A percentile compares a stretch with the other conserved stretches of the same genome.
Evolutionary conservation across 2,888 invertebrate genomes (phyloP).

Genomic region (Eurytoma adleriae): DNA sequence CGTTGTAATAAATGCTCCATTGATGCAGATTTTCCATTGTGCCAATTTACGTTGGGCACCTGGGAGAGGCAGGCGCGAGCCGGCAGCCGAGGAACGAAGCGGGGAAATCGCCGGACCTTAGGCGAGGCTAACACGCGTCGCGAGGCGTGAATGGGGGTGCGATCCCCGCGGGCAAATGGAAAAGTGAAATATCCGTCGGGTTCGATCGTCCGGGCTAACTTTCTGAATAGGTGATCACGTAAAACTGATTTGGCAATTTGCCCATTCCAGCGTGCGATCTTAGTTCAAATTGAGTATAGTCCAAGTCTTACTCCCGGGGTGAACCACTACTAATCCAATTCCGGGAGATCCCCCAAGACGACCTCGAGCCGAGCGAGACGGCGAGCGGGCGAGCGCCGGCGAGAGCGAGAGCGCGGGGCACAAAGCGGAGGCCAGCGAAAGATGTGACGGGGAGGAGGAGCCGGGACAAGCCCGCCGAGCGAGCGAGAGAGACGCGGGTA

Average conservation of each 20-base stretch:
- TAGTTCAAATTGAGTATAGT: slow-evolving; percentile 76
- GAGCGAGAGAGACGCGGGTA: slow-evolving; percentile 62
- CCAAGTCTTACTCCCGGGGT: slow-evolving; percentile 72
- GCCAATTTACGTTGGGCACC: too few species aligned
- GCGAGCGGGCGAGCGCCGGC: slow-evolving; percentile 41
- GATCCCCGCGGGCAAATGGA: slow-evolving; percentile 4
- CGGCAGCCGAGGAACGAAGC: too few species aligned
- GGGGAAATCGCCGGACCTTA: too few species aligned
- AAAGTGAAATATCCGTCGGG: slow-evolving; percentile 61
- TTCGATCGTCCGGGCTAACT: slow-evolving; percentile 71
- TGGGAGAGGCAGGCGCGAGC: too few species aligned
- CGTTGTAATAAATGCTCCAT: not conserved
- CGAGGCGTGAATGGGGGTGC: too few species aligned
- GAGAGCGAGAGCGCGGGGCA: slow-evolving; percentile 53
- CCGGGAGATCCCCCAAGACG: slow-evolving; percentile 73
- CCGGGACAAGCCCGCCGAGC: slow-evolving; percentile 47
- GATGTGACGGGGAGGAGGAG: slow-evolving; percentile 40
- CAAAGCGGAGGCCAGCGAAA: slow-evolving; percentile 23
- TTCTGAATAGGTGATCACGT: slow-evolving; percentile 76
- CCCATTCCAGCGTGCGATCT: slow-evolving; percentile 73
- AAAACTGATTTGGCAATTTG: slow-evolving; percentile 76
- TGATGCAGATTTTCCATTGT: too few species aligned
- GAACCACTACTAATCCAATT: slow-evolving; percentile 76
- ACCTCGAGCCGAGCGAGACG: slow-evolving; percentile 56
- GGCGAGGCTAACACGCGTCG: not conserved